phyloP scores from a whole-genome alignment of 2,888 invertebrate species.

The Gisinianus flammeolus region DNA sequence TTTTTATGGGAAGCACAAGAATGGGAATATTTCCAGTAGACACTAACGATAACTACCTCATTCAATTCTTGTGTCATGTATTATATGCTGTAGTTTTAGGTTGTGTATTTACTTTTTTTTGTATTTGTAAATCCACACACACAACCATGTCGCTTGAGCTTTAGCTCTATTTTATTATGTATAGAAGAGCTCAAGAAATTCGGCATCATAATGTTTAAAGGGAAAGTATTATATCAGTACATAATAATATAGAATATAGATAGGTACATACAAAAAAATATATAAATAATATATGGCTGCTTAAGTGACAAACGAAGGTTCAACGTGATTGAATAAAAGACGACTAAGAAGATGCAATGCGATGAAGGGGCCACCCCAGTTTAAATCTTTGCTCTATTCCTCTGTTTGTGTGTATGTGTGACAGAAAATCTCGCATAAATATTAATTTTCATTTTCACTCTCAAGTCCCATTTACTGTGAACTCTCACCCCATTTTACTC shows the following conservation, averaged over 20 bases:
- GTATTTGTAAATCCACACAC: no score
- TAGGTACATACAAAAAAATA: not conserved
- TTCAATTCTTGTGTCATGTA: not conserved
- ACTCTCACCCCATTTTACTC: slow-evolving; percentile 7
- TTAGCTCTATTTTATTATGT: no score
- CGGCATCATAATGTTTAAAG: not conserved
- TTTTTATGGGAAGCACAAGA: no score
- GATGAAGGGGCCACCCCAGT: slow-evolving; percentile 27
- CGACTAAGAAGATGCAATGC: not conserved
- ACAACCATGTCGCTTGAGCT: no score
- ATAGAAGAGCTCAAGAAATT: slow-evolving; percentile 1
- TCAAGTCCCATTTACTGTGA: not conserved
- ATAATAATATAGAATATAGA: not conserved
- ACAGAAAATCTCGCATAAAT: slow-evolving; percentile 35
- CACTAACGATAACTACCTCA: not conserved
- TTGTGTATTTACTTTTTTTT: not conserved
- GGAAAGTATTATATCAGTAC: not conserved
- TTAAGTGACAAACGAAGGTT: slow-evolving; percentile 18
- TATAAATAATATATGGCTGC: not conserved
- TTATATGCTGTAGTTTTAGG: not conserved
- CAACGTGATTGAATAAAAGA: slow-evolving; percentile 3
- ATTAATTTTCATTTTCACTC: slow-evolving; percentile 32
- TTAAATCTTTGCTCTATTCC: not conserved
- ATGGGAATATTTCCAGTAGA: not conserved
- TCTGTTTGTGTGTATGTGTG: slow-evolving; percentile 17